These are phyloP conservation scores for Taurulus bubalis DNA, from an alignment of 2,113 vertebrate genomes.

Conservation along the genomic window DNA sequence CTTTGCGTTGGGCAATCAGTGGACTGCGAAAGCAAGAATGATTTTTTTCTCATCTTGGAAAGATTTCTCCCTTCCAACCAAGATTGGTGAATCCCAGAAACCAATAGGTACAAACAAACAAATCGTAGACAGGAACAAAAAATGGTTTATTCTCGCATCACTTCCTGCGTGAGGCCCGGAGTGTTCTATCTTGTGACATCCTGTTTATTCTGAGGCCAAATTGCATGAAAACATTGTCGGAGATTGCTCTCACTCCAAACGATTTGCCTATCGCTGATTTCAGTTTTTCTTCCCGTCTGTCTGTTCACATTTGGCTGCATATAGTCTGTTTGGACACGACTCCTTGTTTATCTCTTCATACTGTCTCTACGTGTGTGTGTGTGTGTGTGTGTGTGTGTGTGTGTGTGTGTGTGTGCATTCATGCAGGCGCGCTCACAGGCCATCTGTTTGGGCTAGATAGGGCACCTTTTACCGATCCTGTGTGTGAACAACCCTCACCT, in stretches of 20 bases:
- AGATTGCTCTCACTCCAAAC: conserved; percentile 5
- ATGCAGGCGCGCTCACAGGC: conserved; percentile 59
- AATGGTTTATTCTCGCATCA: neutral
- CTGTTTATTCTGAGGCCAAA: conserved; percentile 1
- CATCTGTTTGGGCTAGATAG: conserved; percentile 79
- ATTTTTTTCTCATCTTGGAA: no score
- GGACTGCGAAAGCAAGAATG: neutral
- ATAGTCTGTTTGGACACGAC: conserved; percentile 41
- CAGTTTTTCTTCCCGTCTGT: conserved; percentile 26
- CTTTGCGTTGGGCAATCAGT: neutral
- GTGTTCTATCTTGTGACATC: conserved; percentile 3
- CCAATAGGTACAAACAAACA: neutral
- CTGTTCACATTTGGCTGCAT: conserved; percentile 44
- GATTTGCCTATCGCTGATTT: neutral
- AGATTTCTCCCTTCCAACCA: neutral
- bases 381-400: conserved; percentile 52
- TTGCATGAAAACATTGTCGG: conserved; percentile 5
- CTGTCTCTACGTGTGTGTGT: conserved; percentile 48
- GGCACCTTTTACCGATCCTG: conserved; percentile 52
- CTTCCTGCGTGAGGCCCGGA: neutral
- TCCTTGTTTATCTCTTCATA: conserved; percentile 42
- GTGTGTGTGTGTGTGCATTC: conserved; percentile 58
- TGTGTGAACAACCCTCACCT: conserved; percentile 50
- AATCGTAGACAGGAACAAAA: neutral
- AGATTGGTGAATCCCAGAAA: neutral